A percentile compares a stretch with the other conserved stretches of the same genome.
Evolutionary conservation across 2,113 vertebrate genomes (phyloP).

Genomic region (Ceratotherium simum): DNA sequence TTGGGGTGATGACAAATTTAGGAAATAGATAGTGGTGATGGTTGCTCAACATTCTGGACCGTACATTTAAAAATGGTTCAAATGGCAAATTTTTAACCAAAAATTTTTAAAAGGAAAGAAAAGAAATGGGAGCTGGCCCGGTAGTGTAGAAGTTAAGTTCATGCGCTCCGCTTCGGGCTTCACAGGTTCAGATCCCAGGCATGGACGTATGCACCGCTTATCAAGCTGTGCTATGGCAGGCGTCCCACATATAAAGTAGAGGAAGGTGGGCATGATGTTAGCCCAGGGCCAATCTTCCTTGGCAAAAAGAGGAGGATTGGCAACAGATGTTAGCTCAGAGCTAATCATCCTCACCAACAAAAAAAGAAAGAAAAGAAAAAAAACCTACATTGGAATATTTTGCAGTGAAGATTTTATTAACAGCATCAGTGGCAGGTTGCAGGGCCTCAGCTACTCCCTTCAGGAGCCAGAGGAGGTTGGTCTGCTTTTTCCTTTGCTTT

Average conservation of each 20-base stretch:
- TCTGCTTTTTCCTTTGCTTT: slow-evolving; percentile 22
- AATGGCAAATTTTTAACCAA: not conserved
- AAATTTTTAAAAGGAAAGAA: not conserved
- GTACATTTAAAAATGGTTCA: not conserved
- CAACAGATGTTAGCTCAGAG: no score
- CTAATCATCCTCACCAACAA: no score
- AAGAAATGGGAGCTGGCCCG: no score
- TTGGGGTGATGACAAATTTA: not conserved
- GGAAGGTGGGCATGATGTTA: no score
- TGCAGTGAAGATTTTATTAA: not conserved
- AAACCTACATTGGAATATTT: not conserved
- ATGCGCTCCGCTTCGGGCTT: no score
- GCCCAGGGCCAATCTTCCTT: no score
- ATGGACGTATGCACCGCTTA: no score
- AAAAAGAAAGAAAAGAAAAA: not conserved
- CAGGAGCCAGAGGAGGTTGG: not conserved
- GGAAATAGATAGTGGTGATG: not conserved
- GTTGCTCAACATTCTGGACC: not conserved
- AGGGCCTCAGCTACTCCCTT: not conserved
- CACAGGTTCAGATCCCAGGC: no score
- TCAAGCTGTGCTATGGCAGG: no score
- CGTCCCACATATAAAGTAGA: no score
- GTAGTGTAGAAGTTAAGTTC: no score
- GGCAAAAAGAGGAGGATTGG: no score
- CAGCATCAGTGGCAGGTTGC: rapidly evolving